Percentiles rank a stretch among this genome's conserved stretches.
Evolutionary conservation across 2,888 invertebrate species (phyloP).

Genomic region (Thysanoteuthis rhombus): DNA sequence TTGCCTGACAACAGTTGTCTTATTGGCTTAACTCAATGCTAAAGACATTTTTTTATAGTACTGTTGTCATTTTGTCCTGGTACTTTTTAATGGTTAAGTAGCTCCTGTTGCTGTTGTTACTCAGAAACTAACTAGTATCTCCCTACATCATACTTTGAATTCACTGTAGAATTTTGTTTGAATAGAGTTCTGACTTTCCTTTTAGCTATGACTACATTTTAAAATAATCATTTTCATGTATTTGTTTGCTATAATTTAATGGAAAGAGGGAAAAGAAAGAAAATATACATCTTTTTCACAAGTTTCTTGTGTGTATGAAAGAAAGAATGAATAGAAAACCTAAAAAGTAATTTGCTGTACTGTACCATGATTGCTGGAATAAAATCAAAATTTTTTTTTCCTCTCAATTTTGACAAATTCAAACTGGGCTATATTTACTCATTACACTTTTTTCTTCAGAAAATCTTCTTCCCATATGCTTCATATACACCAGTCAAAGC

Average conservation of each 20-base stretch:
- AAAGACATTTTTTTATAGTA: background rate
- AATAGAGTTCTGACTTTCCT: background rate
- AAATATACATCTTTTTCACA: background rate
- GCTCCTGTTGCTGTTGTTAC: background rate
- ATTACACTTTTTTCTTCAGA: background rate
- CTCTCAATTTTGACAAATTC: constrained; percentile 12
- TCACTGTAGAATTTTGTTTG: too few relatives aligned
- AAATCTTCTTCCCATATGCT: background rate
- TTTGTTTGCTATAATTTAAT: background rate
- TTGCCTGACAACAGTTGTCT: background rate
- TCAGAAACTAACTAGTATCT: background rate
- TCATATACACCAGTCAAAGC: background rate
- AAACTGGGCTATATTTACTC: background rate
- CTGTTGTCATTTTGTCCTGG: background rate
- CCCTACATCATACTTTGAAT: background rate
- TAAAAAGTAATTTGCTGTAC: background rate
- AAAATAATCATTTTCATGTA: background rate
- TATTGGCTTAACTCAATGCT: background rate
- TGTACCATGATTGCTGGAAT: constrained; percentile 12
- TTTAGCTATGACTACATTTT: background rate
- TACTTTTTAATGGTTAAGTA: background rate
- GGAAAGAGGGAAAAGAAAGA: background rate
- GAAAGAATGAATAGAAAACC: background rate
- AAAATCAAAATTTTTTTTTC: background rate
- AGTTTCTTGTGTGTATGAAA: background rate